Conservation (phyloP, 1,140 invertebrate species). For the Conus betulinus region DNA sequence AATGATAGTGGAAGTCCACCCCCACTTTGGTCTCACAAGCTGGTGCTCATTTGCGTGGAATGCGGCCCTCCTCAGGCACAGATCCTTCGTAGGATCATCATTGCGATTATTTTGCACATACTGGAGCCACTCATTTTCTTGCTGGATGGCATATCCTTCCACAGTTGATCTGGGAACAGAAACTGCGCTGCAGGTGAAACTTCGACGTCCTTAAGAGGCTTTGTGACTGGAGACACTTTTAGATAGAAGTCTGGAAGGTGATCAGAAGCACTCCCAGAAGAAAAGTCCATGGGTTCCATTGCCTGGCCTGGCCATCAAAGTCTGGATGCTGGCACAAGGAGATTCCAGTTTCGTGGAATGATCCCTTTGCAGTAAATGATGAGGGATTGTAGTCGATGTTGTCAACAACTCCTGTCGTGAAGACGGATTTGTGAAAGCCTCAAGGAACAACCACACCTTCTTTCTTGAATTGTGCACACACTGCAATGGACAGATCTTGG, state of each 20-base stretch:
- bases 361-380: constrained; percentile 15
- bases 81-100: constrained; percentile 6
- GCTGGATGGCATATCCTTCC: background rate
- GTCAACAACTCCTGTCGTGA: constrained; percentile 8
- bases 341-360: background rate
- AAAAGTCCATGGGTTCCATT: constrained; percentile 8
- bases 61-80: background rate
- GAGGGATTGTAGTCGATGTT: constrained; percentile 12
- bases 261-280: background rate
- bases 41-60: constrained; percentile 18
- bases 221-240: background rate
- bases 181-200: background rate
- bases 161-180: background rate
- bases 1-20: too few relatives aligned
- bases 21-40: background rate
- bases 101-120: background rate
- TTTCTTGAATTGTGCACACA: constrained; percentile 11
- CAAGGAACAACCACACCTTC: background rate
- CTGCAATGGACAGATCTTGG: background rate
- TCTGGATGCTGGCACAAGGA: background rate
- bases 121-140: background rate
- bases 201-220: background rate
- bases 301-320: constrained; percentile 4
- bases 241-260: background rate
- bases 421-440: background rate